Base-by-base conservation (phyloP, 2,888 invertebrate species). In the Tyria jacobaeae region DNA sequence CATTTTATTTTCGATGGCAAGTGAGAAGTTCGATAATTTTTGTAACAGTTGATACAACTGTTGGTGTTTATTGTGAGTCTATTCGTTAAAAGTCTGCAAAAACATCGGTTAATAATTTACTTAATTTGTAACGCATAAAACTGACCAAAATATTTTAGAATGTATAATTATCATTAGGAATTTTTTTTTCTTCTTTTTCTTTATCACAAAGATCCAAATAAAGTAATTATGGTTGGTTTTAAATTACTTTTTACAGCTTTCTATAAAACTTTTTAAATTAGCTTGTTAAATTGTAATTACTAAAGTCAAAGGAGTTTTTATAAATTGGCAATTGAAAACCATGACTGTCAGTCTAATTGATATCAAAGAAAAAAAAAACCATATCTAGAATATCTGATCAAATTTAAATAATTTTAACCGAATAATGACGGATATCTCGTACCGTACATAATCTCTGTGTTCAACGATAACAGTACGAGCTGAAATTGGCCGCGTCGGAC, bases 401-500 rank as follows among this genome's bases (percentile, higher is more conserved):
- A 41, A 41, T 41, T 41, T 41, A 3, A 21, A 41, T 0, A 10
- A 17, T 10, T 21, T 10, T 44, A 2, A 44, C 6, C 15, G 21
- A 17, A 4, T 15, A 3, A 34, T 34, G 41, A 9, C 31, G 17
- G n/a, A 58, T 58, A 48, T 49, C 52, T 17, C 27, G 41, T 34
- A 27, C 27, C 58, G 66, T 27, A 65, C 62, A 70, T 69, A 66
- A 73, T 67, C 74, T 78, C 71, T 57, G 51, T 69, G 70, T 83
- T 81, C 81, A 64, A 81, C 78, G 82, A 74, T 94, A 81, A 76
- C 94, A 98, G 97, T 98, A 98, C 94, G 98, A 99, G 94, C 95
- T 98, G 89, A 97, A 98, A 88, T 95, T 98, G 92, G 98, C 99
- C 65, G 98, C 98, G 59, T 98, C 99, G 71, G 98, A 98, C 95